Conservation (phyloP, 2,113 vertebrate species). For the Labrus mixtus region DNA sequence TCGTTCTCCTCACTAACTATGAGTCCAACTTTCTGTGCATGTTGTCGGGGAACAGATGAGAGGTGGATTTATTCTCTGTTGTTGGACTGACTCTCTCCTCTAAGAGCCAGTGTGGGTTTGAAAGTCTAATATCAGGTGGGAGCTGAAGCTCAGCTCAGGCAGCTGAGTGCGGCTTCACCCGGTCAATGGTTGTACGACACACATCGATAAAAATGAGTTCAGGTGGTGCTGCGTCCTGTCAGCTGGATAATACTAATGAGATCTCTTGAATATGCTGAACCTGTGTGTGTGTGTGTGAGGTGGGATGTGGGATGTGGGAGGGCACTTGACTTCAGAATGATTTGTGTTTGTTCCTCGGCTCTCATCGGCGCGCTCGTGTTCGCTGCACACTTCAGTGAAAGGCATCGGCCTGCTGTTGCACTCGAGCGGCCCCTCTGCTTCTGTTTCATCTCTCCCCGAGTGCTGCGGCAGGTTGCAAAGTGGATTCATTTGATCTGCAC, state of each 20-base stretch:
- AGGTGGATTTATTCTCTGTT: neutral
- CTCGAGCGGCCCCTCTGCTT: constrained; percentile 40
- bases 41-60: neutral
- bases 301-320: constrained; percentile 3
- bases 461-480: constrained; percentile 49
- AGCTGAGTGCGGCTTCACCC: constrained; percentile 32
- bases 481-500: constrained; percentile 58
- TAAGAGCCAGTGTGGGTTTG: neutral
- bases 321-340: constrained; percentile 46
- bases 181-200: constrained; percentile 24
- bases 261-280: neutral
- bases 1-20: neutral
- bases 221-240: constrained; percentile 44
- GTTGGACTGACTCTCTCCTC: neutral
- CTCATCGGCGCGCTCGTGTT: constrained; percentile 28
- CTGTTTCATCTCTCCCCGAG: constrained; percentile 51
- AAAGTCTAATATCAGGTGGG: constrained; percentile 31
- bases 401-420: constrained; percentile 42
- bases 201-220: constrained; percentile 49
- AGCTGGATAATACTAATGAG: constrained; percentile 43
- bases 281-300: constrained; percentile 10
- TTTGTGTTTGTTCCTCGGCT: constrained; percentile 52
- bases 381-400: constrained; percentile 38
- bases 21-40: neutral
- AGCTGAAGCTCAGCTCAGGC: constrained; percentile 25